A percentile compares a stretch with the other conserved stretches of the same genome.
Evolutionary conservation across 2,797 vertebrate genomes (phyloP).

Genomic region (Synaphobranchus kaupii): DNA sequence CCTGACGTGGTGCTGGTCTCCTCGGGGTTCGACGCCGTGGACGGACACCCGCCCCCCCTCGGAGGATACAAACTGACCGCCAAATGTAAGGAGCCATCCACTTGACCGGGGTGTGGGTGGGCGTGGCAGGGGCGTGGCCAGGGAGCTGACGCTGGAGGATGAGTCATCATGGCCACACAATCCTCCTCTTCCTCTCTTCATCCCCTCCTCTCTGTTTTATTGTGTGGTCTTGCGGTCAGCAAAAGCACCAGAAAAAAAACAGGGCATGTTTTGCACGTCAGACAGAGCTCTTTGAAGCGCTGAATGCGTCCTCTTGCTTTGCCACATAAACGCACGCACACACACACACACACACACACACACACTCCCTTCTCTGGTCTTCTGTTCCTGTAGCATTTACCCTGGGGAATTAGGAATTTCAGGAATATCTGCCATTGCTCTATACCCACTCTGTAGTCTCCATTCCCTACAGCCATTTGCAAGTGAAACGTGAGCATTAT

Average conservation of each 20-base stretch:
- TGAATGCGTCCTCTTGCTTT: slow-evolving; percentile 30
- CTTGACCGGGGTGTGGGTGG: not conserved
- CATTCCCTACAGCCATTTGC: not conserved
- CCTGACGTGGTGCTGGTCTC: slow-evolving; percentile 94
- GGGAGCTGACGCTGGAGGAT: not conserved
- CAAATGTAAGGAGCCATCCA: slow-evolving; percentile 81
- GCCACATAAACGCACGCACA: slow-evolving; percentile 33
- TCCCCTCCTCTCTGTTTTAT: slow-evolving; percentile 5
- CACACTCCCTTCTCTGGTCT: not conserved
- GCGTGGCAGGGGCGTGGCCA: not conserved
- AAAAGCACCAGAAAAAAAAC: slow-evolving; percentile 20
- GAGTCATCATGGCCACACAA: not conserved
- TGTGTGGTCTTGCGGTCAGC: slow-evolving; percentile 29
- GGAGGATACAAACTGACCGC: slow-evolving; percentile 92
- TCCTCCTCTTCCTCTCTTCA: not conserved
- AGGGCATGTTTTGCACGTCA: not conserved
- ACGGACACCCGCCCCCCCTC: slow-evolving; percentile 89
- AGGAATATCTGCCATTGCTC: not conserved
- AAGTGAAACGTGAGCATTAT: not conserved
- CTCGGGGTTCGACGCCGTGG: slow-evolving; percentile 91
- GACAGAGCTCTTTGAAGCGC: slow-evolving; percentile 26
- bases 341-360: not conserved
- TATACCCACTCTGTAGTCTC: not conserved
- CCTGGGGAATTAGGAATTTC: not conserved
- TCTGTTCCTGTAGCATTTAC: not conserved